Percentiles rank a stretch among this genome's conserved stretches.
These are phyloP conservation scores for Aspidiotus rigidus DNA, from an alignment of 2,888 invertebrate genomes.

Conservation along the genomic window DNA sequence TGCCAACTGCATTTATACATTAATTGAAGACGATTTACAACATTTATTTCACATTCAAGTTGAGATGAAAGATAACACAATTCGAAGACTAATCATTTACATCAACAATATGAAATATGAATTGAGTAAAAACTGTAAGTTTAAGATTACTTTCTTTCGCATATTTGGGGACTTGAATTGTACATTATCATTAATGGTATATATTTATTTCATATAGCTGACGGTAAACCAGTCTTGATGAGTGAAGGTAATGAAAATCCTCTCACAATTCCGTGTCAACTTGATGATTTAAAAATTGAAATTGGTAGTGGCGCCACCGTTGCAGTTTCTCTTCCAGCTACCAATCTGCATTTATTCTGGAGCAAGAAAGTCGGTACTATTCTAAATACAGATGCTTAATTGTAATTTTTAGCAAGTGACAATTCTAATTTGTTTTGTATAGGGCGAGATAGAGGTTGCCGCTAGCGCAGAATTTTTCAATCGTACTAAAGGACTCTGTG, in stretches of 20 bases:
- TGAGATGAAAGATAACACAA: slow-evolving; percentile 32
- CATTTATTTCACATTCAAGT: slow-evolving; percentile 51
- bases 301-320: slow-evolving; percentile 62
- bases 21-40: slow-evolving; percentile 60
- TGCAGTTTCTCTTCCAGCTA: slow-evolving; percentile 56
- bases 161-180: neutral
- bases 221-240: slow-evolving; percentile 17
- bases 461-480: slow-evolving; percentile 63
- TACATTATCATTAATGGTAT: neutral
- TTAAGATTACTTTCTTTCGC: no score
- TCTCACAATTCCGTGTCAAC: slow-evolving; percentile 61
- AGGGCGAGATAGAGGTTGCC: slow-evolving; percentile 59
- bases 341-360: slow-evolving; percentile 66
- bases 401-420: neutral
- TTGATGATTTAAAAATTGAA: slow-evolving; percentile 63
- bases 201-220: slow-evolving; percentile 12
- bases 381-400: neutral
- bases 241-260: slow-evolving; percentile 22
- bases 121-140: slow-evolving; percentile 45
- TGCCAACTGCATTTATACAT: slow-evolving; percentile 64
- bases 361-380: slow-evolving; percentile 52
- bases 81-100: slow-evolving; percentile 53
- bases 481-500: slow-evolving; percentile 73
- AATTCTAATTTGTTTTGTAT: slow-evolving; percentile 36
- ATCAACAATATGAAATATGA: slow-evolving; percentile 62